These are phyloP conservation scores for Frankliniella intonsa DNA, from an alignment of 2,888 invertebrate genomes.

Conservation along the genomic window DNA sequence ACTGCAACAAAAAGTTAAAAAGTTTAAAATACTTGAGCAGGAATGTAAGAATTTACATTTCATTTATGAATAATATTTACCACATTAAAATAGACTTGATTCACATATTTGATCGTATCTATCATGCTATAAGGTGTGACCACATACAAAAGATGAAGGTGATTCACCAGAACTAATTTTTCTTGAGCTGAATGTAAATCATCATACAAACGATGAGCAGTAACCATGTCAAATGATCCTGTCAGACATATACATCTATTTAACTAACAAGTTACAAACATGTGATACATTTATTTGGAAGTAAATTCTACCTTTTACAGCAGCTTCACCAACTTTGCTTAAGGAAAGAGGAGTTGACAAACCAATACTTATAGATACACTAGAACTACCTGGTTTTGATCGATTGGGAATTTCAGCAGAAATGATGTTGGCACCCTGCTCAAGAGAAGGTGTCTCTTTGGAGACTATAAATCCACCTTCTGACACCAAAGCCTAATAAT, in stretches of 20 bases:
- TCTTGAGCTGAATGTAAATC: constrained; percentile 70
- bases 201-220: constrained; percentile 64
- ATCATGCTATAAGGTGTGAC: constrained; percentile 73
- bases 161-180: constrained; percentile 71
- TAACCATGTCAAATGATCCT: constrained; percentile 75
- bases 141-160: constrained; percentile 81
- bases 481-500: neutral
- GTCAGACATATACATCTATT: constrained; percentile 34
- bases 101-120: constrained; percentile 45
- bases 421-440: neutral
- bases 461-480: neutral
- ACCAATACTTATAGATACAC: constrained; percentile 43
- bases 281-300: neutral
- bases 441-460: neutral
- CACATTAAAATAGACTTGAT: constrained; percentile 34
- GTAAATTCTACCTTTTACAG: constrained; percentile 41
- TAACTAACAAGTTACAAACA: neutral
- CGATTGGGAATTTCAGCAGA: neutral
- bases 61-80: constrained; percentile 1
- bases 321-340: constrained; percentile 41
- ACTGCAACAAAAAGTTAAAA: constrained; percentile 48
- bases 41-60: constrained; percentile 33
- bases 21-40: constrained; percentile 32
- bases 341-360: constrained; percentile 31
- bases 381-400: constrained; percentile 40